phyloP scores from a whole-genome alignment of 2,888 invertebrate species.

The Zaprionus obscuricornis region DNA sequence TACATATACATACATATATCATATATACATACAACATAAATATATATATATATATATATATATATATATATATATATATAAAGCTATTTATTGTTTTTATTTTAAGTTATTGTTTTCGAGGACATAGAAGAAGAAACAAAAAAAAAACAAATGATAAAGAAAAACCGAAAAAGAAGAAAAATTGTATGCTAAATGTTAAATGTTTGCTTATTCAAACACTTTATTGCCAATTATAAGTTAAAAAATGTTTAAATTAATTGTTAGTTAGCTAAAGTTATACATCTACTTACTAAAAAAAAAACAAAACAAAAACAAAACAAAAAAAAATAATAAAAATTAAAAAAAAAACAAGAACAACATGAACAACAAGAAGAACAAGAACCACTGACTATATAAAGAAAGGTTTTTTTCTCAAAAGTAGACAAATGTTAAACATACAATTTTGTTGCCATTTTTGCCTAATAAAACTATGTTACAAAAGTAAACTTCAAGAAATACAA shows the following conservation, averaged over 20 bases:
- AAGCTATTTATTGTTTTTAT: conserved; percentile 73
- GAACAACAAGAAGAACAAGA: conserved; percentile 41
- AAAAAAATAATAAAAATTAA: conserved; percentile 15
- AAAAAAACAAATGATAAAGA: too few relatives aligned
- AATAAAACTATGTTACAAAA: conserved; percentile 83
- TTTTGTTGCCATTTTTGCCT: conserved; percentile 84
- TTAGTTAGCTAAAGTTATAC: conserved; percentile 76
- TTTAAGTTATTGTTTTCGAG: conserved; percentile 44
- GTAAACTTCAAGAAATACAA: conserved; percentile 39
- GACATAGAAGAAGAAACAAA: background rate
- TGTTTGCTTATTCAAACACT: conserved; percentile 74
- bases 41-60: conserved; percentile 27
- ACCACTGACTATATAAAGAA: conserved; percentile 63
- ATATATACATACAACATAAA: conserved; percentile 43
- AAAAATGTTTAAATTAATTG: conserved; percentile 75
- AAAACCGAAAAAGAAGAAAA: conserved; percentile 40
- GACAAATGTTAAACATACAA: conserved; percentile 80
- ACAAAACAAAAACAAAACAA: conserved; percentile 36
- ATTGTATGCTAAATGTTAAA: conserved; percentile 74
- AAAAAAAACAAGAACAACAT: conserved; percentile 24
- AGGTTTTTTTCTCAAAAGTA: conserved; percentile 64
- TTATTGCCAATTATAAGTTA: conserved; percentile 76
- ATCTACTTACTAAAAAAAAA: conserved; percentile 58
- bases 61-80: conserved; percentile 36
- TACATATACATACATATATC: conserved; percentile 58